Conservation (phyloP, 2,113 vertebrate species). For the Hipposideros armiger region DNA sequence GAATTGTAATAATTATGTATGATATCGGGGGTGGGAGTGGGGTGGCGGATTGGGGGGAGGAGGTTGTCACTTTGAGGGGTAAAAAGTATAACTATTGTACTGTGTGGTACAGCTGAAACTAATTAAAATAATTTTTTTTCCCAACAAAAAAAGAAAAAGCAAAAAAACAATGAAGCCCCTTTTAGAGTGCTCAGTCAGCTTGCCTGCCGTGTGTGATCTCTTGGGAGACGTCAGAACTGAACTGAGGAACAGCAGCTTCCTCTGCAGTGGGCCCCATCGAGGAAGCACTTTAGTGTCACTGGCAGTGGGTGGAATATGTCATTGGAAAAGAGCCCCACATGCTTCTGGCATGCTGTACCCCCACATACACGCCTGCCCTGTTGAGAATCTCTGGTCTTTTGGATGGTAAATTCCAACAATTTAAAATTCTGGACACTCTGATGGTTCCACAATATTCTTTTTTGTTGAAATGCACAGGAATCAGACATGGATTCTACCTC, state of each 20-base stretch:
- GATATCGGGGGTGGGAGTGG: no score
- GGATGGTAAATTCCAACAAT: no score
- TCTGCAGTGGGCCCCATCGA: not conserved
- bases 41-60: no score
- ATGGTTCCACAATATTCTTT: not conserved
- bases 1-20: no score
- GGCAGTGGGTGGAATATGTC: no score
- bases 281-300: accelerated
- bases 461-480: not conserved
- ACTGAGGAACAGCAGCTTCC: not conserved
- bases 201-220: not conserved
- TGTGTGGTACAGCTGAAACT: no score
- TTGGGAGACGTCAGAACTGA: accelerated
- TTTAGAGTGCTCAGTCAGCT: not conserved
- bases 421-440: no score
- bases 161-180: not conserved
- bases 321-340: not conserved
- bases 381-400: not conserved
- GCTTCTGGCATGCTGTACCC: not conserved
- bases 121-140: no score
- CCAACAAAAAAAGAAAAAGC: no score
- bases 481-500: not conserved
- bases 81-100: no score
- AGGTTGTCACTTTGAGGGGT: no score
- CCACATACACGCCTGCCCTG: accelerated